These are phyloP conservation scores for Papilio glaucus DNA, from an alignment of 1,140 invertebrate genomes.

Conservation along the genomic window DNA sequence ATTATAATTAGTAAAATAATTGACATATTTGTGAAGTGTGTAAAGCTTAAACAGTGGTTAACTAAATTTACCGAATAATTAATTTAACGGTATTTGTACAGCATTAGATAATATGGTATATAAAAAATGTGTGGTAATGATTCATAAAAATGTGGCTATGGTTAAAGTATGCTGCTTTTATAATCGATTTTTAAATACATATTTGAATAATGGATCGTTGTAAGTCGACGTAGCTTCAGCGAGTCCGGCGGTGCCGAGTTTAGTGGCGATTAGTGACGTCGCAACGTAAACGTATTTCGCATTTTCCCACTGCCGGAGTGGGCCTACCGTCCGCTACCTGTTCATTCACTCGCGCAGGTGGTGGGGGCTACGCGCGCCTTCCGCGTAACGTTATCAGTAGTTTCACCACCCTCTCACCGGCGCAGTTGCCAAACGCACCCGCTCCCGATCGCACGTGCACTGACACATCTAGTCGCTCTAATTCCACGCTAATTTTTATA, in stretches of 20 bases:
- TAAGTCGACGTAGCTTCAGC: background rate
- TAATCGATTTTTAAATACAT: background rate
- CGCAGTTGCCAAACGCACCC: conserved; percentile 80
- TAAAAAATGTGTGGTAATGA: no score
- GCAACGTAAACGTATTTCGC: conserved; percentile 37
- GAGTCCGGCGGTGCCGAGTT: background rate
- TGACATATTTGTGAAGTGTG: background rate
- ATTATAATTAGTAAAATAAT: background rate
- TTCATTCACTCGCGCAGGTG: conserved; percentile 70
- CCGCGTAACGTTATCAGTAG: conserved; percentile 81
- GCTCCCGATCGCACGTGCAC: conserved; percentile 71
- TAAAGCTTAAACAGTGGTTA: background rate
- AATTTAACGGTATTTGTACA: background rate
- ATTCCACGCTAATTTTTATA: conserved; percentile 38
- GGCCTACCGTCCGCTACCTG: conserved; percentile 73
- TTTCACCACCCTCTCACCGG: conserved; percentile 76
- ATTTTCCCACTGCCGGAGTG: conserved; percentile 56
- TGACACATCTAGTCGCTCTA: conserved; percentile 69
- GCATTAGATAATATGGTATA: no score
- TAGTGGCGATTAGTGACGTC: conserved; percentile 25
- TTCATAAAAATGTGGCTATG: background rate
- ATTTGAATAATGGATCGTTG: background rate
- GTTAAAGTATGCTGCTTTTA: background rate
- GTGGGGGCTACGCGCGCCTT: conserved; percentile 74
- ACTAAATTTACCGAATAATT: background rate